Evolutionary conservation across 2,888 invertebrate genomes (phyloP).

Genomic region (Synanthedon andrenaeformis): DNA sequence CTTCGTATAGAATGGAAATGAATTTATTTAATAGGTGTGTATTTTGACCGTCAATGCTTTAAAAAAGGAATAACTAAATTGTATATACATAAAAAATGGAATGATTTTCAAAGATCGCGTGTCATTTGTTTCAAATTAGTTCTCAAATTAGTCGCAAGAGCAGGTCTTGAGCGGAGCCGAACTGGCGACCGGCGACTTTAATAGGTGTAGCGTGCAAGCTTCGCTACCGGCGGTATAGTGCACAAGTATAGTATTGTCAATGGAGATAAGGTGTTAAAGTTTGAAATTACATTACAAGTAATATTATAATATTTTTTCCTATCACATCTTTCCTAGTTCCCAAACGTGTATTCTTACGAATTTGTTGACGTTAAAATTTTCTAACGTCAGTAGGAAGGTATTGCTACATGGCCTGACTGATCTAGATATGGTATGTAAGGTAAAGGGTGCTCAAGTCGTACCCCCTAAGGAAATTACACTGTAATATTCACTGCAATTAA

Average conservation of each 20-base stretch:
- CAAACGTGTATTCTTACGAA: too few species aligned
- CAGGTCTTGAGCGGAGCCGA: conserved; percentile 30
- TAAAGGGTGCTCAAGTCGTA: too few species aligned
- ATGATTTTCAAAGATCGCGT: conserved; percentile 30
- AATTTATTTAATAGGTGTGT: too few species aligned
- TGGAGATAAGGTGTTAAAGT: not conserved
- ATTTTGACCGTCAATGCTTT: too few species aligned
- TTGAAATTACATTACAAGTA: not conserved
- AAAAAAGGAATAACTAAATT: not conserved
- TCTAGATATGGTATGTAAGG: too few species aligned
- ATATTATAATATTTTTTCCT: not conserved
- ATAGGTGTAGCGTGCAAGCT: conserved; percentile 44
- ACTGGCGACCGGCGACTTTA: conserved; percentile 30
- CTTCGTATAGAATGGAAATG: too few species aligned
- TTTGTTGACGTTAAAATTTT: too few species aligned
- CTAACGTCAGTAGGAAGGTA: too few species aligned
- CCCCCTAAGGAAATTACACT: too few species aligned
- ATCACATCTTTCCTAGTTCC: too few species aligned
- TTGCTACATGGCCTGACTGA: too few species aligned
- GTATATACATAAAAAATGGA: not conserved
- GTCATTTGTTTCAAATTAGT: conserved; percentile 45
- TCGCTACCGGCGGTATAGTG: conserved; percentile 17
- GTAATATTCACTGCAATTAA: too few species aligned
- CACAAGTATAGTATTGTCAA: not conserved
- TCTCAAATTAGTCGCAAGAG: conserved; percentile 44